Evolutionary conservation across 1,140 invertebrate species (phyloP), one percentile per base, ranked within the genome.

Genomic region (Galleria mellonella): DNA sequence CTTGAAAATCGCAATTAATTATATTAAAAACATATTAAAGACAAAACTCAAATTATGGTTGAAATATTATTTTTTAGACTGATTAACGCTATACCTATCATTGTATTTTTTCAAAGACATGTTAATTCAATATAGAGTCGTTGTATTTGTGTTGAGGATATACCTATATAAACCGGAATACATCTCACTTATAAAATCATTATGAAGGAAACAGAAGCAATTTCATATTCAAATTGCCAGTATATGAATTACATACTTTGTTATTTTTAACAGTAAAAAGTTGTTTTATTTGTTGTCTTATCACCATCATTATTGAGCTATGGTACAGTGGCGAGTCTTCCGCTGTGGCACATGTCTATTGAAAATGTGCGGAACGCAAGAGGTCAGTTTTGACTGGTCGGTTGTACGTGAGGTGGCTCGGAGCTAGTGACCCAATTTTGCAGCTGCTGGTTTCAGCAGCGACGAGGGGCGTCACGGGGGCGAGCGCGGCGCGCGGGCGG

Each of bases 341-440:
- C n/a, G 40, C 49, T 44, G 27, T 43, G 42, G 35, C 42, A 57
- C 40, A 40, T 38, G 35, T 60, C 43, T 41, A 47, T 50, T 32
- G 32, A 28, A 42, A 37, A 14, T 45, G 33, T 32, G 40, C 23
- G 43, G 37, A 43, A 55, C 51, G 55, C 47, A 54, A 62, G 51
- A 65, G 75, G 46, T 77, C 76, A 56, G 43, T 37, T 45, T 63
- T 32, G 45, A 52, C 43, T 79, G 70, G 73, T 52, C 66, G 58
- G 59, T 62, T 49, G 45, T 62, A 78, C 62, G 70, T 63, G 69
- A 72, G 69, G 67, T 74, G 67, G 71, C 66, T 66, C 60, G 56
- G 74, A 82, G 72, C 76, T 79, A 69, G 81, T 82, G 81, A 83
- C 78, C 78, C 55, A 84, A 83, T 84, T 84, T 78, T 71, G 74